Conservation (phyloP, 2,113 vertebrate species). For the Istiophorus platypterus region DNA sequence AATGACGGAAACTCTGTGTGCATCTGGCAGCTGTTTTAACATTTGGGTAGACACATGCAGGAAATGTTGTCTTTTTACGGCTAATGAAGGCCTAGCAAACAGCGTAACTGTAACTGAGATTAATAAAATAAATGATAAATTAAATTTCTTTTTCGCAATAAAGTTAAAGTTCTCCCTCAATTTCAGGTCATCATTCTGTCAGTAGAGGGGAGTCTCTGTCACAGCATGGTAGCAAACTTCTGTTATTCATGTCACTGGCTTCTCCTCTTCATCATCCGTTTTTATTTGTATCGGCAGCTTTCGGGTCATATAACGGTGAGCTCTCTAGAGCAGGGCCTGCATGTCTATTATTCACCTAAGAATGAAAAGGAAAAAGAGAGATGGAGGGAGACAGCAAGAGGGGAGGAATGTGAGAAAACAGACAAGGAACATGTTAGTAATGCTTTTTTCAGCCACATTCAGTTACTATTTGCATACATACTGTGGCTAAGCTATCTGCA, state of each 20-base stretch:
- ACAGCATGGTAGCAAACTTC: slow-evolving; percentile 5
- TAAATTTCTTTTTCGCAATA: slow-evolving; percentile 25
- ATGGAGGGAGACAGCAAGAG: slow-evolving; percentile 9
- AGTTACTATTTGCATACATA: not conserved
- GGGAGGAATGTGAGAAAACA: slow-evolving; percentile 15
- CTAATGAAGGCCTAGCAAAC: not conserved
- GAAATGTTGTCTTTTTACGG: not conserved
- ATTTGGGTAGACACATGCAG: slow-evolving; percentile 21
- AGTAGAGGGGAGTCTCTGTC: not conserved
- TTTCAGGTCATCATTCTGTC: slow-evolving; percentile 31
- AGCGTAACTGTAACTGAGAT: slow-evolving; percentile 11
- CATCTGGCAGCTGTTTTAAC: slow-evolving; percentile 15
- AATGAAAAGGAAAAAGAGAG: slow-evolving; percentile 32
- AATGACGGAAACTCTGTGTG: slow-evolving; percentile 15
- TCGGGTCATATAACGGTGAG: not conserved
- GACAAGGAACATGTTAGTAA: slow-evolving; percentile 36
- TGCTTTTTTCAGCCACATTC: not conserved
- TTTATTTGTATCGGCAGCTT: slow-evolving; percentile 17
- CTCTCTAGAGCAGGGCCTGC: not conserved
- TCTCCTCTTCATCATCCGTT: slow-evolving; percentile 35
- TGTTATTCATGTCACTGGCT: slow-evolving; percentile 42
- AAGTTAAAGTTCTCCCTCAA: slow-evolving; percentile 7
- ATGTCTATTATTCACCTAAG: slow-evolving; percentile 52
- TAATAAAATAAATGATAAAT: no score
- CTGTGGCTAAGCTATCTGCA: not conserved